phyloP scores from a whole-genome alignment of 2,888 invertebrate genomes.

The Pterostichus niger region DNA sequence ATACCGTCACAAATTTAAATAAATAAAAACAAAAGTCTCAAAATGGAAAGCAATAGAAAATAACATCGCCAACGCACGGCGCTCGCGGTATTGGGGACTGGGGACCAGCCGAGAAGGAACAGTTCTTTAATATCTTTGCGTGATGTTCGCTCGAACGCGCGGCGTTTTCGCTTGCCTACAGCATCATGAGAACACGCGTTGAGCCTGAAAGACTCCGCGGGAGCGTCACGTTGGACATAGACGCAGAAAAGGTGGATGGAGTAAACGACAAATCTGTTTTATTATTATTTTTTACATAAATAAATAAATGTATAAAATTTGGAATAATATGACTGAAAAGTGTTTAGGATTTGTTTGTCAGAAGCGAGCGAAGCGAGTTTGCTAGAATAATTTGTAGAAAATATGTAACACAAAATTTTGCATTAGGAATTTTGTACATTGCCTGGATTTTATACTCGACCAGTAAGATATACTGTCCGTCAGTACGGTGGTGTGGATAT shows the following conservation, averaged over 20 bases:
- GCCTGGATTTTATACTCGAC: too few species aligned
- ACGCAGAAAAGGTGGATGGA: not conserved
- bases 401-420: too few species aligned
- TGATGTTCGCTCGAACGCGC: not conserved
- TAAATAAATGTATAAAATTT: too few species aligned
- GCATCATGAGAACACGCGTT: not conserved
- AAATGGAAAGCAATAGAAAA: not conserved
- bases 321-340: too few species aligned
- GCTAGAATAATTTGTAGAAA: too few species aligned
- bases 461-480: too few species aligned
- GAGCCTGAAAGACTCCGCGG: not conserved
- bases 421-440: too few species aligned
- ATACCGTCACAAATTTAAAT: conserved; percentile 30
- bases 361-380: too few species aligned
- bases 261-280: too few species aligned
- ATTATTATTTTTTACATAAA: too few species aligned
- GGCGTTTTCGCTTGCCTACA: not conserved
- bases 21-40: conserved; percentile 39
- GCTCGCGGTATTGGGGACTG: not conserved
- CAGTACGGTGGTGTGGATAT: too few species aligned
- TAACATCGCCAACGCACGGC: not conserved
- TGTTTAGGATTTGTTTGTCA: too few species aligned
- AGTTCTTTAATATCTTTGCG: conserved; percentile 26
- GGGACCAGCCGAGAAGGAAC: not conserved
- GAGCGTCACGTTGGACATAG: not conserved